Evolutionary conservation across 2,113 vertebrate species (phyloP), one percentile per base, ranked within the genome.

Genomic region (Zapornia atra): DNA sequence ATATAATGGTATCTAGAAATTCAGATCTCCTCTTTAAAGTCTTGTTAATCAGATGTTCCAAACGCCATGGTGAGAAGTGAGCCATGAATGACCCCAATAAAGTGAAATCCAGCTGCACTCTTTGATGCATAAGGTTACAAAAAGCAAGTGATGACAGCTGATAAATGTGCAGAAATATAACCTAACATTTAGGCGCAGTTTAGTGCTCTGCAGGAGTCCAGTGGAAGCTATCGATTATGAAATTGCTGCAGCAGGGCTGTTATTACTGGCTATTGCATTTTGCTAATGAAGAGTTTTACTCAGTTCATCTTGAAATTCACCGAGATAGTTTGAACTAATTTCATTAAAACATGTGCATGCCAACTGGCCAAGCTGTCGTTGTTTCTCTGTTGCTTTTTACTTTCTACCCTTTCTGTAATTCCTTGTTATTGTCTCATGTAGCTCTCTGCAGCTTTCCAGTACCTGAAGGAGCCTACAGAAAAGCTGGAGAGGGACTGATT

Each of bases 191-290:
- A 82, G 40, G 57, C 15, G 26, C 24, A 38, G 25, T 73, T 50
- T 57, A 73, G 29, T 1, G 0, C 17, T 77, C 5, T 25, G 14
- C 1, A 59, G 28, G 11, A 72, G 34, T n/a, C 33, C 28, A 1
- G 15, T 56, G 33, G 44, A 24, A 90, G 36, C 10, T 70, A 69
- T 28, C 53, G 33, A 69, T 40, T 40, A 76, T 19, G 2, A 88
- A 80, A 38, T 77, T 70, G 33, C 16, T 83, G 36, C 26, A 65
- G 48, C 36, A 81, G 25, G 19, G 53, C 26, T 64, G 22, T 34
- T 82, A 72, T 25, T 92, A 19, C 22, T 54, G 11, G 3, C 31
- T 59, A 50, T 51, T n/a, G 22, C 3, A 10, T 53, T 89, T 66
- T 69, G 44, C 28, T 54, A 53, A 26, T 31, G 34, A 84, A 73